Conservation (phyloP, 2,888 invertebrate species). For the Harmothoe impar region DNA sequence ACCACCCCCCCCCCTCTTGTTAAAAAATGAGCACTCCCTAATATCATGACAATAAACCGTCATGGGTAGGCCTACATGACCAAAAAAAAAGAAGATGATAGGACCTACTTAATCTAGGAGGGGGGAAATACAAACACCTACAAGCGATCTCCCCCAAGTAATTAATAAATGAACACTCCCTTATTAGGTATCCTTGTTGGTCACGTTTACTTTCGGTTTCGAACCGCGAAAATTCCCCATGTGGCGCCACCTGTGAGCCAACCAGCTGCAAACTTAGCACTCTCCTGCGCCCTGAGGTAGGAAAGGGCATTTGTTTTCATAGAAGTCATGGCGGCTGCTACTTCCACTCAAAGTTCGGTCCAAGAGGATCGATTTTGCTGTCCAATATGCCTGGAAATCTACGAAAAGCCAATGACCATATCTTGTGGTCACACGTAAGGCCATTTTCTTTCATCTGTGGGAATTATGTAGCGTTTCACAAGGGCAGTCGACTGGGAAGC, state of each 20-base stretch:
- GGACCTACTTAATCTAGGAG: too few relatives aligned
- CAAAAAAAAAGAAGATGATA: too few relatives aligned
- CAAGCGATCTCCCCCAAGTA: too few relatives aligned
- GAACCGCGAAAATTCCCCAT: not conserved
- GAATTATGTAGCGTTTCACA: not conserved
- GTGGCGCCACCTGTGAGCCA: constrained; percentile 11
- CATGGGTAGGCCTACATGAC: too few relatives aligned
- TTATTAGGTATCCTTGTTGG: too few relatives aligned
- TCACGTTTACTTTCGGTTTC: not conserved
- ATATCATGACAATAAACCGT: too few relatives aligned
- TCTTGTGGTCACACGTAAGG: constrained; percentile 67
- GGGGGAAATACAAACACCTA: too few relatives aligned
- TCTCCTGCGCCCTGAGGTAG: not conserved
- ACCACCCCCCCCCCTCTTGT: too few relatives aligned
- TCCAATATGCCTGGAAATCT: constrained; percentile 68
- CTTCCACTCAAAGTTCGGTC: not conserved
- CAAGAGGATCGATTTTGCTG: constrained; percentile 61
- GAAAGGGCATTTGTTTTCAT: constrained; percentile 35
- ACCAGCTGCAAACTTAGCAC: constrained; percentile 12
- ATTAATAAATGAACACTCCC: too few relatives aligned
- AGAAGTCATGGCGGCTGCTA: constrained; percentile 54
- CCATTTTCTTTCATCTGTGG: not conserved
- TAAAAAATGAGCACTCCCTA: too few relatives aligned
- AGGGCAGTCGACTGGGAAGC: too few relatives aligned
- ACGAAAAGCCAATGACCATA: constrained; percentile 66